Base-by-base conservation (phyloP, 1,140 invertebrate species). In the Bombus sylvicola region DNA sequence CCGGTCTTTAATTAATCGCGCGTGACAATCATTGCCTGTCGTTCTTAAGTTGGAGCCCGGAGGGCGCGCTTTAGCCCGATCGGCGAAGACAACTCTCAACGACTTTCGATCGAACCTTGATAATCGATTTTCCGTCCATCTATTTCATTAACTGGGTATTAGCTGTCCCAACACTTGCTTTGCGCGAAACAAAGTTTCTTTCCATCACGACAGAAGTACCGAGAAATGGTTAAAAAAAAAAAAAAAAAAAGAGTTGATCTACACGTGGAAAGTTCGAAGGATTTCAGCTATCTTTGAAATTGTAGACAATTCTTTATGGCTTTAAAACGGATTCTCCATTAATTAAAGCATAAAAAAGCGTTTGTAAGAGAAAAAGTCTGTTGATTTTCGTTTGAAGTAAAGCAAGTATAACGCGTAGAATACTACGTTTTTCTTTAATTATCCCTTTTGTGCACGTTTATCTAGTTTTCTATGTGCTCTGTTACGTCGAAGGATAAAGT, bases 1-100 rank as follows among this genome's bases (percentile, higher is more conserved):
- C n/a, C 41, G 73, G 75, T 81, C 87, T 88, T 89, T 81, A 81
- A 88, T 89, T 86, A 87, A 88, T 78, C 75, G 53, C 73, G 75
- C 75, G 47, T 84, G 82, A 84, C 82, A 69, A 79, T 84, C 64
- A 84, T 84, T 84, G 82, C 75, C 82, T 84, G 75, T 84, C 82
- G 66, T 84, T 79, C 76, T 84, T 84, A 79, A 79, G 82, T 43
- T 69, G 41, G 22, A 18, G 37, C 28, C 39, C 37, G 72, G 41
- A 59, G 13, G 41, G 13, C 37, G n/a, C 31, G n/a, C 31, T 18
- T 34, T 34, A 34, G 15, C 39, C 15, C 9, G 6, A 13, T 10
- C 47, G 31, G 34, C 34, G 25, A 72, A 59, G 28, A 41, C 62
- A 57, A 69, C 34, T 69, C 59, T n/a, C 47, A 22, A 3, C 66